Evolutionary conservation across 1,140 invertebrate species (phyloP), one percentile per base, ranked within the genome.

Genomic region (Teleogryllus occipitalis): DNA sequence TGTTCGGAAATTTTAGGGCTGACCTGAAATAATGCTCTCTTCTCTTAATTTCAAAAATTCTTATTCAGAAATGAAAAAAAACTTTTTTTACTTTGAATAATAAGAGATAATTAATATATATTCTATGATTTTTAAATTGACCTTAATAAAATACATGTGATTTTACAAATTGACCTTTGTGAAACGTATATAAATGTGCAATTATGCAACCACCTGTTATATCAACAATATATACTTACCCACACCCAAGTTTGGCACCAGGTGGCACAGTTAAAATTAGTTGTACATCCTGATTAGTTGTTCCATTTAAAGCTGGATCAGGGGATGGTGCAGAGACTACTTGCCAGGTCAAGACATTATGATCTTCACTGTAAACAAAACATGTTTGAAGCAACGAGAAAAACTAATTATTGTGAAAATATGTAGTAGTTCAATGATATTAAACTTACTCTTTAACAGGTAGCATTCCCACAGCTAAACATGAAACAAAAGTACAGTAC

Each of bases 241-340:
- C 91, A 84, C 91, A 90, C 21, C 91, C 92, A 48, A 93, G 86
- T 83, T 92, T 92, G 7, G 91, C 89, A 82, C 89, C 87, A 18
- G 91, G 90, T 10, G 92, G 90, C 72, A 93, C 91, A 81, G 90
- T 87, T 73, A 92, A 48, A 22, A 80, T n/a, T 21, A 80, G 47
- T 14, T 74, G 22, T 15, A 80, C 39, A 54, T 80, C 79, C 49
- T 65, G 78, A 73, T 10, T 80, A 48, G 14, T 22, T 22, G 48
- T 78, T 65, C n/a, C 73, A 8, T 12, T 78, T 46, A 78, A 22
- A 10, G 74, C 10, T 14, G 74, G 21, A 12, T 27, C 74, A 12
- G 10, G 21, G 74, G 54, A 18, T 18, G 10, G 54, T 18, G 18
- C 54, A 65, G 54, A 65, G 54, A 65, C 54, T 65, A 65, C 54